These are phyloP conservation scores for Atopsyche davidsoni DNA, from an alignment of 1,140 invertebrate genomes.

Conservation along the genomic window DNA sequence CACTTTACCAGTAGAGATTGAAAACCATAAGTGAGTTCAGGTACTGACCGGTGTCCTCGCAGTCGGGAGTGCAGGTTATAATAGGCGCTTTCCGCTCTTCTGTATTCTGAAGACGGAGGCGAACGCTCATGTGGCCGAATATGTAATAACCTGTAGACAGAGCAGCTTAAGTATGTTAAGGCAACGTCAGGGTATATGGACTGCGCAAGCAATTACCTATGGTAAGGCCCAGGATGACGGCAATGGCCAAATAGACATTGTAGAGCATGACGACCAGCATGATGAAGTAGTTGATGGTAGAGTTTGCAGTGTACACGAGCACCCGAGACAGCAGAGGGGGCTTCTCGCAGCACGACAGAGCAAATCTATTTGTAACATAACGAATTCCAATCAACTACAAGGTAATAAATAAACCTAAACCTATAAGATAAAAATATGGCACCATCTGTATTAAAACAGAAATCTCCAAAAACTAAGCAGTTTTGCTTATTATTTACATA, in stretches of 20 bases:
- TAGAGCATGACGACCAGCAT: constrained; percentile 89
- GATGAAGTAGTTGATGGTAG: constrained; percentile 69
- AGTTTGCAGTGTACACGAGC: constrained; percentile 43
- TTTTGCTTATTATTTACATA: too few relatives aligned
- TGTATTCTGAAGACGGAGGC: constrained; percentile 10
- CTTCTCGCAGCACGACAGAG: constrained; percentile 35
- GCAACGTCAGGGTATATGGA: too few relatives aligned
- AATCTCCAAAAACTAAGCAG: neutral
- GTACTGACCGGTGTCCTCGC: constrained; percentile 17
- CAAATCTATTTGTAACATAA: constrained; percentile 14
- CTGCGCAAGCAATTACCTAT: too few relatives aligned
- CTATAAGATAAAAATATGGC: neutral
- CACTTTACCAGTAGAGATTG: neutral
- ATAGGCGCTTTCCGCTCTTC: constrained; percentile 4
- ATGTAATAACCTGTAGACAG: constrained; percentile 24
- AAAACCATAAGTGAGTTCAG: neutral
- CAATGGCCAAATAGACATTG: constrained; percentile 73
- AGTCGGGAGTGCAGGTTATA: constrained; percentile 18
- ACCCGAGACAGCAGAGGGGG: too few relatives aligned
- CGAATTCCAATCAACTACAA: neutral
- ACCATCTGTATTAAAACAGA: neutral
- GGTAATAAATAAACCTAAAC: neutral
- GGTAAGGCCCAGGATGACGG: constrained; percentile 69
- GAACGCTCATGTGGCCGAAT: constrained; percentile 19
- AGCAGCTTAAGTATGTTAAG: too few relatives aligned